Percentiles rank a stretch among this genome's conserved stretches.
These are phyloP conservation scores for Lapara coniferarum DNA, from an alignment of 2,888 invertebrate species.

Conservation along the genomic window DNA sequence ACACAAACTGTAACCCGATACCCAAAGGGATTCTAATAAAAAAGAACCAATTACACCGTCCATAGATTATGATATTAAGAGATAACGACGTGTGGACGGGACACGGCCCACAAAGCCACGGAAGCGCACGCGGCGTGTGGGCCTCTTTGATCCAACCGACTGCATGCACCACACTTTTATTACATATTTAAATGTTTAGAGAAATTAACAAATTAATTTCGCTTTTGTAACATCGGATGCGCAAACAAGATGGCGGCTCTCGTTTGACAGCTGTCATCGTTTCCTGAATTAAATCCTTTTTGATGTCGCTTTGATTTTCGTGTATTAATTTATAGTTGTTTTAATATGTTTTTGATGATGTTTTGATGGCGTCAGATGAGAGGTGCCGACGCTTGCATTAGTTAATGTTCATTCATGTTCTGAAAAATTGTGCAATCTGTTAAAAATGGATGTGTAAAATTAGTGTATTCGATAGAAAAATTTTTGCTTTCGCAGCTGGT, in stretches of 20 bases:
- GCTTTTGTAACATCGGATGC: slow-evolving; percentile 12
- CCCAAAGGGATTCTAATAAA: slow-evolving; percentile 15
- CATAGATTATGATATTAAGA: slow-evolving; percentile 50
- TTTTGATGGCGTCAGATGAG: slow-evolving; percentile 22
- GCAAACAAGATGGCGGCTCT: slow-evolving; percentile 26
- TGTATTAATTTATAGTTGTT: slow-evolving; percentile 51
- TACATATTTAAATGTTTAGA: slow-evolving; percentile 11
- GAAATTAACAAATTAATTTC: slow-evolving; percentile 23
- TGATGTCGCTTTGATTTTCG: slow-evolving; percentile 52
- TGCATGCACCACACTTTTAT: slow-evolving; percentile 20
- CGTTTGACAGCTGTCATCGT: slow-evolving; percentile 36
- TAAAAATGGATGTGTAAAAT: slow-evolving; percentile 14
- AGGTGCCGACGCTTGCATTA: slow-evolving; percentile 20
- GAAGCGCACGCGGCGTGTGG: slow-evolving; percentile 24
- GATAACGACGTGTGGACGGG: slow-evolving; percentile 36
- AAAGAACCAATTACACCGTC: slow-evolving; percentile 24
- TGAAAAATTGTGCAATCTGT: slow-evolving; percentile 16
- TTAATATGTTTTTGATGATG: slow-evolving; percentile 32
- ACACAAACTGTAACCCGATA: slow-evolving; percentile 1
- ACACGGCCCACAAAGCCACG: slow-evolving; percentile 17
- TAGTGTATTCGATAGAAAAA: background rate
- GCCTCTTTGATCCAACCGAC: slow-evolving; percentile 23
- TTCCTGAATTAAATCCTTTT: slow-evolving; percentile 43
- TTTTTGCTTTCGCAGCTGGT: background rate
- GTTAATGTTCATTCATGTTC: slow-evolving; percentile 14